Evolutionary conservation across 2,113 vertebrate genomes (phyloP).

Genomic region (Eidolon helvum): DNA sequence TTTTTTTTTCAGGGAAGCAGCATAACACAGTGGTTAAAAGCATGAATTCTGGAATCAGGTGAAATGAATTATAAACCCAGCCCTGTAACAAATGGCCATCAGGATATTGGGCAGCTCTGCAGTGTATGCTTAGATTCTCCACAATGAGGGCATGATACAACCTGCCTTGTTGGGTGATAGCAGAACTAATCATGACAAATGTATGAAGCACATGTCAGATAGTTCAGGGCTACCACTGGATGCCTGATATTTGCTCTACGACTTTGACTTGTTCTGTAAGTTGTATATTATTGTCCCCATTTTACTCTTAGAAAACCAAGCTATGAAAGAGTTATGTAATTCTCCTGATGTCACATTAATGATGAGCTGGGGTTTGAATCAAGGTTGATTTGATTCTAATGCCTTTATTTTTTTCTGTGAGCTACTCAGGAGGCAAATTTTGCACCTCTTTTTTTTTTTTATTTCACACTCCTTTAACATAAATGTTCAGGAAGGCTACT

Average conservation of each 20-base stretch:
- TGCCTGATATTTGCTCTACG: neutral
- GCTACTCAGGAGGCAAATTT: neutral
- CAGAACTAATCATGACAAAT: neutral
- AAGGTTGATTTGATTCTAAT: neutral
- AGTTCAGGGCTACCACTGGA: neutral
- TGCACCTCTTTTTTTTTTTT: neutral
- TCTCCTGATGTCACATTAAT: neutral
- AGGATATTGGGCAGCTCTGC: neutral
- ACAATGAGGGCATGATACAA: neutral
- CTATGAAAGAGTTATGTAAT: neutral
- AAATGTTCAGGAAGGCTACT: neutral
- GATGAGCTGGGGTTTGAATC: neutral
- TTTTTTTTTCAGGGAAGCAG: neutral
- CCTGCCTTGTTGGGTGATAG: neutral
- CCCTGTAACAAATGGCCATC: neutral
- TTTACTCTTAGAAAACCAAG: constrained; percentile 11
- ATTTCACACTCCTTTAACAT: neutral
- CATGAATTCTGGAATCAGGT: neutral
- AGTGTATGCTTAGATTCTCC: neutral
- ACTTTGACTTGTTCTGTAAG: neutral
- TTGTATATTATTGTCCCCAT: neutral
- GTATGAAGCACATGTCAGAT: neutral
- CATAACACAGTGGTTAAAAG: neutral
- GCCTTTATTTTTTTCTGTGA: neutral
- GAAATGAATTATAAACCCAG: neutral